Conservation (phyloP, 2,113 vertebrate species). For the Cryptotis parvus region DNA sequence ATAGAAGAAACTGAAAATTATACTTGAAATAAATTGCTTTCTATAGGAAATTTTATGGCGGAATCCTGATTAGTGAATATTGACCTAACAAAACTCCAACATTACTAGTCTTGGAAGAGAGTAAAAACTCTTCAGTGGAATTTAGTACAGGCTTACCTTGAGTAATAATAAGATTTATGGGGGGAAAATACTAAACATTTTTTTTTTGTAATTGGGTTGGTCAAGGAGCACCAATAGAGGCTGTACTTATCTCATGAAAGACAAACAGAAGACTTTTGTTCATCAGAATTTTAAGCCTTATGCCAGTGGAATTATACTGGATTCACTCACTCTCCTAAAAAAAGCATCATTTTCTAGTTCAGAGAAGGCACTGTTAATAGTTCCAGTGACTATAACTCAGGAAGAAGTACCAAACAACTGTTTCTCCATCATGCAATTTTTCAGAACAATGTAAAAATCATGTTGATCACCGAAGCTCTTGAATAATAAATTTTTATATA, state of each 20-base stretch:
- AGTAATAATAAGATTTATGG: too few species aligned
- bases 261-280: background rate
- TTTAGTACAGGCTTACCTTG: too few species aligned
- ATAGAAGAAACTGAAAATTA: too few species aligned
- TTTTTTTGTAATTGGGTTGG: background rate
- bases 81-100: too few species aligned
- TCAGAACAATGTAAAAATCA: background rate
- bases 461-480: background rate
- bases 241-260: background rate
- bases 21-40: too few species aligned
- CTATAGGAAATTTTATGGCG: too few species aligned
- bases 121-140: too few species aligned
- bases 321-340: background rate
- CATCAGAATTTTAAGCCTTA: background rate
- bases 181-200: too few species aligned
- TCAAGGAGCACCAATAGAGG: background rate
- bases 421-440: background rate
- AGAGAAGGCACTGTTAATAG: background rate
- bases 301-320: background rate
- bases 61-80: too few species aligned
- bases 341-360: background rate
- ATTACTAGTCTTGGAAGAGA: too few species aligned
- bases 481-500: background rate
- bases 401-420: background rate
- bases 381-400: background rate